Percentiles rank a stretch among this genome's conserved stretches.
phyloP scores from a whole-genome alignment of 2,797 vertebrate genomes.

The Neostethus bicornis region DNA sequence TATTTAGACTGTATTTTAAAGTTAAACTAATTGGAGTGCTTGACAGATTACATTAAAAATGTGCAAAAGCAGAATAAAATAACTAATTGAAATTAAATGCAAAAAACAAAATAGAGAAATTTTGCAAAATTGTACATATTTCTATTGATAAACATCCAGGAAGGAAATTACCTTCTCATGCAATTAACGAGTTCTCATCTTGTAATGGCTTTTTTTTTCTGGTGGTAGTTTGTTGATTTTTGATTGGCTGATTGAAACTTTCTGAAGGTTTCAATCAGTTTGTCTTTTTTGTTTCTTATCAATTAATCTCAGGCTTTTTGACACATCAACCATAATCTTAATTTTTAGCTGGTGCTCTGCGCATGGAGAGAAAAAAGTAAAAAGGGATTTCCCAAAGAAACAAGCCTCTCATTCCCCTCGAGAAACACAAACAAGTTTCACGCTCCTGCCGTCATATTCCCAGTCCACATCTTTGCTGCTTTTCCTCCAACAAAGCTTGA shows the following conservation, averaged over 20 bases:
- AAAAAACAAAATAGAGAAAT: no score
- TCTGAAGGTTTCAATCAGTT: not conserved
- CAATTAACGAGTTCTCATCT: no score
- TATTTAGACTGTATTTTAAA: no score
- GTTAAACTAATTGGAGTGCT: no score
- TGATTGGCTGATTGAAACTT: not conserved
- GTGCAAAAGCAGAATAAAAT: no score
- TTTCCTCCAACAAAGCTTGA: constrained; percentile 53
- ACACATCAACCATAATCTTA: constrained; percentile 18
- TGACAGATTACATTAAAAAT: no score
- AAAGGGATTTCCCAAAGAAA: constrained; percentile 35
- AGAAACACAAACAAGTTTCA: constrained; percentile 43
- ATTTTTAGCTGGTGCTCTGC: constrained; percentile 8
- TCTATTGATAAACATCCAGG: no score
- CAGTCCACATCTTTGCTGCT: constrained; percentile 35
- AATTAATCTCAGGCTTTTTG: not conserved
- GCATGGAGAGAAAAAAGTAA: constrained; percentile 6
- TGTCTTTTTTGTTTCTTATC: not conserved
- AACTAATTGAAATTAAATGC: no score
- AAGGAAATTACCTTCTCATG: no score
- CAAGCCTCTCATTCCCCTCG: constrained; percentile 36
- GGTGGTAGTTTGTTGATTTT: no score
- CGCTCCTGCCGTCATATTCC: constrained; percentile 31
- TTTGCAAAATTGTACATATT: no score
- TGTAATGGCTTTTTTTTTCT: no score